phyloP scores from a whole-genome alignment of 2,113 vertebrate genomes.

The Gavia stellata region DNA sequence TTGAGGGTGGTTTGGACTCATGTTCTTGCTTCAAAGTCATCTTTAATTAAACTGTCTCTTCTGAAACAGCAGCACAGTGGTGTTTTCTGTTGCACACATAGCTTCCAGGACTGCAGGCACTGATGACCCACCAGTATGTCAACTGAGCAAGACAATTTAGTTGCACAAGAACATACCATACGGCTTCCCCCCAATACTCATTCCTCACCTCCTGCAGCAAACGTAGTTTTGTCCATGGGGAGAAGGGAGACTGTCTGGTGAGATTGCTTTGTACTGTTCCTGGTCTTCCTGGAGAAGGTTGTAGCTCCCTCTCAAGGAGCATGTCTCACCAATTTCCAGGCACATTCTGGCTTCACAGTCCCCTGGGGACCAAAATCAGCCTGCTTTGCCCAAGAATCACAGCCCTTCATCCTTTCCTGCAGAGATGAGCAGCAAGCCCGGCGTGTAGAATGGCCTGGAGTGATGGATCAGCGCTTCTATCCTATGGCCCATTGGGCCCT shows the following conservation, averaged over 20 bases:
- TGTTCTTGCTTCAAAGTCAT: not conserved
- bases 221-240: not conserved
- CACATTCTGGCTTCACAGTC: not conserved
- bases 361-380: not conserved
- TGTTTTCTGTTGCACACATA: not conserved
- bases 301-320: not conserved
- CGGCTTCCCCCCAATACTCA: not conserved
- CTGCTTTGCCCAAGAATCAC: not conserved
- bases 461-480: not conserved
- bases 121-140: not conserved
- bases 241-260: not conserved
- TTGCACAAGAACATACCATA: not conserved
- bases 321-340: not conserved
- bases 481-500: not conserved
- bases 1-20: not conserved
- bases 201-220: not conserved
- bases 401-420: not conserved
- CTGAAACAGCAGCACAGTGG: not conserved
- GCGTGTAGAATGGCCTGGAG: rapidly evolving
- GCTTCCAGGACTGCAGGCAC: not conserved
- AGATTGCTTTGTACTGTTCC: not conserved
- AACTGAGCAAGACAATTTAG: not conserved
- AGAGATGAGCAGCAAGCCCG: not conserved
- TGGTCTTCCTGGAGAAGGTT: not conserved
- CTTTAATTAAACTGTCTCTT: not conserved